phyloP scores from a whole-genome alignment of 2,797 vertebrate species.

The Xenopus petersii region DNA sequence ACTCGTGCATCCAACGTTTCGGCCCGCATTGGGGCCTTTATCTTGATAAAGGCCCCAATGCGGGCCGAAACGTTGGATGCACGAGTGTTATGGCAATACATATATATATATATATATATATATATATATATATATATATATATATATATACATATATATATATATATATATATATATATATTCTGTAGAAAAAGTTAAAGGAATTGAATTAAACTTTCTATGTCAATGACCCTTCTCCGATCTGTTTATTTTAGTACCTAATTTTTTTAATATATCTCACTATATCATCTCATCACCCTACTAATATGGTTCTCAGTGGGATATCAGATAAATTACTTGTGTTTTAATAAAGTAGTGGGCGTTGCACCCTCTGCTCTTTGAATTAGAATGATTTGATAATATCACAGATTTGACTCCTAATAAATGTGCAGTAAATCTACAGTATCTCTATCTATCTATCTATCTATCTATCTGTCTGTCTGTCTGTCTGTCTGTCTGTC shows the following conservation, averaged over 20 bases:
- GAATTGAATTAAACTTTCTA: too few relatives aligned
- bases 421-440: slow-evolving; percentile 5
- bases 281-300: background rate
- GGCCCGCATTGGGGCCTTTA: too few relatives aligned
- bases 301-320: background rate
- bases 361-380: background rate
- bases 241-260: too few relatives aligned
- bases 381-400: slow-evolving; percentile 27
- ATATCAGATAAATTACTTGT: slow-evolving; percentile 14
- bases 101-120: background rate
- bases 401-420: background rate
- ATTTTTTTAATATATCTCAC: background rate
- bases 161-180: background rate
- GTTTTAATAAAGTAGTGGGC: slow-evolving; percentile 7
- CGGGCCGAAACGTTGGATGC: too few relatives aligned
- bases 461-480: too few relatives aligned
- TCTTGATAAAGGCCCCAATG: too few relatives aligned
- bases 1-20: too few relatives aligned
- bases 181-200: too few relatives aligned
- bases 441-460: too few relatives aligned
- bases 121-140: background rate
- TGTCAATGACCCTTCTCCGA: too few relatives aligned
- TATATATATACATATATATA: background rate
- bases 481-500: too few relatives aligned
- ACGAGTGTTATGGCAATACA: too few relatives aligned